Percentiles rank a stretch among this genome's conserved stretches.
These are phyloP conservation scores for Solenodon paradoxus DNA, from an alignment of 2,113 vertebrate genomes.

Conservation along the genomic window DNA sequence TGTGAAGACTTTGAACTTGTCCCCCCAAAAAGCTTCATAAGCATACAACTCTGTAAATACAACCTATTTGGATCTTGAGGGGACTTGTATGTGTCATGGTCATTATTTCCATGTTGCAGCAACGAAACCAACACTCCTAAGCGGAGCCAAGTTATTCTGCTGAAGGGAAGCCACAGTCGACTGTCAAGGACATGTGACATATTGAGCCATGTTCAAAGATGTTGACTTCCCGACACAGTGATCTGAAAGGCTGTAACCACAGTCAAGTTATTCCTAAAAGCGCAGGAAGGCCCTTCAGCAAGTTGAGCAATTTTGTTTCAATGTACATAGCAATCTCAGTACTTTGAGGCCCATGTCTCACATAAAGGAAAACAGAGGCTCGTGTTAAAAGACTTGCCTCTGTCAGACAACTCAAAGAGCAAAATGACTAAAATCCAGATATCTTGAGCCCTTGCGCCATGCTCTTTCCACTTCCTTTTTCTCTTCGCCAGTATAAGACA, in stretches of 20 bases:
- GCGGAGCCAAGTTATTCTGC: not conserved
- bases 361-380: not conserved
- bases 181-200: not conserved
- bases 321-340: not conserved
- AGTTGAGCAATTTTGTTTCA: not conserved
- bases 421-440: not conserved
- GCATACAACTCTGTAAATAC: not conserved
- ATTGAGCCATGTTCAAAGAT: not conserved
- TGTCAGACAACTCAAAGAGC: not conserved
- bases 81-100: not conserved
- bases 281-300: not conserved
- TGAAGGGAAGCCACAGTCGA: not conserved
- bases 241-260: not conserved
- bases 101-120: not conserved
- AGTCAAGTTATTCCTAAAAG: not conserved
- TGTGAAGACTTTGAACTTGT: constrained; percentile 4
- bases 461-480: not conserved
- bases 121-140: not conserved
- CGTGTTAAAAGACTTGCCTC: not conserved
- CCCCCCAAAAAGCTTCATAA: not conserved
- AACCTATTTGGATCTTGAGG: not conserved
- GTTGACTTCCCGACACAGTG: not conserved
- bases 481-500: not conserved
- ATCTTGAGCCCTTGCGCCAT: not conserved
- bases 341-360: not conserved